Percentiles rank a stretch among this genome's conserved stretches.
Evolutionary conservation across 2,888 invertebrate species (phyloP).

Genomic region (Gastrophysa polygoni): DNA sequence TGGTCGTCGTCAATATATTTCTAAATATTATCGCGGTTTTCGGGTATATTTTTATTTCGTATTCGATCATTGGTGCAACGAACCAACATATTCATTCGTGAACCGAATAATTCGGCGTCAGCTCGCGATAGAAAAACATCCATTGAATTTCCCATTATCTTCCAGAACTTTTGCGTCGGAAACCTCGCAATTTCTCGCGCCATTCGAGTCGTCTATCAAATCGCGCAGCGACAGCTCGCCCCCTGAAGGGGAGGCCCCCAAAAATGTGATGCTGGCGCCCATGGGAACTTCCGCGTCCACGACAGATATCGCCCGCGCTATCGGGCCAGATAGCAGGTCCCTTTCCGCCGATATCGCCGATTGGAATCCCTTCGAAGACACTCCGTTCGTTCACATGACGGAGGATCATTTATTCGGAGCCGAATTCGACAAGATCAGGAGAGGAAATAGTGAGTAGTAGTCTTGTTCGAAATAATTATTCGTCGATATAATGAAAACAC

Average conservation of each 20-base stretch:
- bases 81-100: too few species aligned
- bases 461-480: too few species aligned
- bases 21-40: too few species aligned
- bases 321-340: slow-evolving; percentile 51
- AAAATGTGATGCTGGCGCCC: slow-evolving; percentile 45
- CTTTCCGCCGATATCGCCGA: slow-evolving; percentile 68
- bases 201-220: slow-evolving; percentile 72
- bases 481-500: too few species aligned
- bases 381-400: slow-evolving; percentile 74
- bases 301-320: slow-evolving; percentile 52
- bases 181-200: slow-evolving; percentile 75
- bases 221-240: slow-evolving; percentile 58
- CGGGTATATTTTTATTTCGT: too few species aligned
- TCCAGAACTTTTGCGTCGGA: slow-evolving; percentile 74
- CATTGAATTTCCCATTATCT: too few species aligned
- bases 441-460: slow-evolving; percentile 69
- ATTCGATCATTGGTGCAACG: too few species aligned
- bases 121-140: too few species aligned
- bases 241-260: slow-evolving; percentile 50
- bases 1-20: too few species aligned
- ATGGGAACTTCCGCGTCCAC: slow-evolving; percentile 56
- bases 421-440: slow-evolving; percentile 80
- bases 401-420: slow-evolving; percentile 84
- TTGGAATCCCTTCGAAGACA: slow-evolving; percentile 87
- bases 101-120: too few species aligned